A percentile compares a stretch with the other conserved stretches of the same genome.
Evolutionary conservation across 92 coral and sea anemone genomes (phyloP).

Genomic region (Palythoa heliodiscus): DNA sequence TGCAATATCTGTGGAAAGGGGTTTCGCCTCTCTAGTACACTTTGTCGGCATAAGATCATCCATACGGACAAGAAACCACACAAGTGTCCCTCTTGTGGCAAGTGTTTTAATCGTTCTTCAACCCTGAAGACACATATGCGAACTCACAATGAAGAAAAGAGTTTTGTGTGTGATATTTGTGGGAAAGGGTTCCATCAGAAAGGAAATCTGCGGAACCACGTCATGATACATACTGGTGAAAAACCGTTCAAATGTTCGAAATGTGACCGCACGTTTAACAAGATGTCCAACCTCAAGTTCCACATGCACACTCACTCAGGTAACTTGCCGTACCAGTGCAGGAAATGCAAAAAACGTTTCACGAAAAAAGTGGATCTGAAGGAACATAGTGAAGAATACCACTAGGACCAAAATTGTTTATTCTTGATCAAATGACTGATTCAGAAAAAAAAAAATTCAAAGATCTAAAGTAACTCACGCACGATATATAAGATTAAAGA

Average conservation of each 20-base stretch:
- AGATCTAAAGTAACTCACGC: neutral
- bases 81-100: conserved; percentile 83
- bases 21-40: conserved; percentile 95
- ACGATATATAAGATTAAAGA: neutral
- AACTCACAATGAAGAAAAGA: conserved; percentile 94
- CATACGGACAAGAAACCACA: conserved; percentile 99
- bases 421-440: neutral
- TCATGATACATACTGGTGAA: conserved; percentile 98
- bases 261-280: conserved; percentile 95
- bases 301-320: conserved; percentile 97
- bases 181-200: conserved; percentile 99
- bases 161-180: conserved; percentile 90
- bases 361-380: conserved; percentile 79
- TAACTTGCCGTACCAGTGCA: conserved; percentile 84
- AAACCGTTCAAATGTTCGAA: conserved; percentile 91
- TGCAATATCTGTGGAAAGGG: conserved; percentile 99
- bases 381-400: conserved; percentile 76
- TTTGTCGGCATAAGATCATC: conserved; percentile 96
- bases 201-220: conserved; percentile 93
- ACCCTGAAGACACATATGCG: conserved; percentile 95
- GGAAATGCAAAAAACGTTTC: conserved; percentile 77
- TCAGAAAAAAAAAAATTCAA: neutral
- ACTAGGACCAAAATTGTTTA: conserved; percentile 28
- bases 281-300: conserved; percentile 95
- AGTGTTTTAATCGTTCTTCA: conserved; percentile 92